Conservation (phyloP, 1,140 invertebrate genomes). For the Holotrichia oblita region DNA sequence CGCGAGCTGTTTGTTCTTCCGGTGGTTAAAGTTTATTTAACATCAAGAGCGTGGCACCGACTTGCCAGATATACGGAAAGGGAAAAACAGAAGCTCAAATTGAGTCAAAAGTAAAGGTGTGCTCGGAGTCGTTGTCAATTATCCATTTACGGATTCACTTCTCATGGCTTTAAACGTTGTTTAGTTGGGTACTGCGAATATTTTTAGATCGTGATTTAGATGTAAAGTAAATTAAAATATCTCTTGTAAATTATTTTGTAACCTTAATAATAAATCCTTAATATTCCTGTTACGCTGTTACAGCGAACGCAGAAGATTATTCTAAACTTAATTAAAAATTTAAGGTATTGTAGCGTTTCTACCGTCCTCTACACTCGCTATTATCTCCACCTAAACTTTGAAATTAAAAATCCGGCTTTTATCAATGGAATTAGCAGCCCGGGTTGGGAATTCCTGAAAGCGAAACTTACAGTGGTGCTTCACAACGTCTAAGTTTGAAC, state of each 20-base stretch:
- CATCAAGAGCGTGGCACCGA: neutral
- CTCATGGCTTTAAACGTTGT: neutral
- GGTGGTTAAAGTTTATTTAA: constrained; percentile 23
- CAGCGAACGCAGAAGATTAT: neutral
- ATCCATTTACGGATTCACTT: neutral
- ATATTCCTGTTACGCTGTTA: neutral
- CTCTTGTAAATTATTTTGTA: neutral
- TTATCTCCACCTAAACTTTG: constrained; percentile 8
- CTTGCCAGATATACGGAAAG: neutral
- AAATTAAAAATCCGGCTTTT: constrained; percentile 31
- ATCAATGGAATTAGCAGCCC: constrained; percentile 19
- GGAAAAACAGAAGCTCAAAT: neutral
- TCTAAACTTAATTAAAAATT: constrained; percentile 27
- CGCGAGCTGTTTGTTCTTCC: constrained; percentile 24
- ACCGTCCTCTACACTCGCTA: neutral
- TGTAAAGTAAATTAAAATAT: no score
- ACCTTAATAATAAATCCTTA: neutral
- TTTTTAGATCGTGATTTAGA: no score
- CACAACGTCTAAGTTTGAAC: neutral
- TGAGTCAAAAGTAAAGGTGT: neutral
- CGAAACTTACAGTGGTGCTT: neutral
- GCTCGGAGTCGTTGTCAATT: neutral
- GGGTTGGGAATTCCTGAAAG: neutral
- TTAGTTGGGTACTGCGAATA: no score
- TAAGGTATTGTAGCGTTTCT: neutral